phyloP scores from a whole-genome alignment of 2,113 vertebrate genomes.

The Trematomus loennbergii region DNA sequence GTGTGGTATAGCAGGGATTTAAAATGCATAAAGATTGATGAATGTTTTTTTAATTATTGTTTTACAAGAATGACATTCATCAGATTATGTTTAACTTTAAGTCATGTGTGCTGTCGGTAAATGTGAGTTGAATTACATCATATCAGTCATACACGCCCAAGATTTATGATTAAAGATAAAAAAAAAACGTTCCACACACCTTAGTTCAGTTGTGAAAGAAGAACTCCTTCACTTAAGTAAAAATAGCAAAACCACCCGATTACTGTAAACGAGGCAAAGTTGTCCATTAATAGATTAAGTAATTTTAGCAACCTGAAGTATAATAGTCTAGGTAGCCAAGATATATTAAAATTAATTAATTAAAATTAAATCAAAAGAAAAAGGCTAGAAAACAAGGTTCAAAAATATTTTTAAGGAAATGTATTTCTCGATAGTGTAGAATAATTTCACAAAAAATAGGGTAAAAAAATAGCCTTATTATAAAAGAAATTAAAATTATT shows the following conservation, averaged over 20 bases:
- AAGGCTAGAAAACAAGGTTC: background rate
- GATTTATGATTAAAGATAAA: background rate
- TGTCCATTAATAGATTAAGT: background rate
- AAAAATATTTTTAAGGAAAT: background rate
- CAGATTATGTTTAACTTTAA: background rate
- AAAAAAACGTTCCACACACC: no score
- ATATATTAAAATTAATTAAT: no score
- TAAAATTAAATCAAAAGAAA: no score
- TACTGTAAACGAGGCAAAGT: background rate
- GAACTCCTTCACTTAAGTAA: background rate
- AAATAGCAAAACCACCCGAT: no score
- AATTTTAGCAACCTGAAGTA: background rate
- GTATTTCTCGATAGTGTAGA: background rate
- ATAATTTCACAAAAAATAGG: background rate
- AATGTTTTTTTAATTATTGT: no score
- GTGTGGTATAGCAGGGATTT: constrained; percentile 35
- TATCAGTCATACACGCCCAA: background rate
- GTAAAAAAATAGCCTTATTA: background rate
- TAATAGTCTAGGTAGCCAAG: background rate
- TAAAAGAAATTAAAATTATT: background rate
- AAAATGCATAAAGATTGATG: background rate
- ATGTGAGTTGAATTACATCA: no score
- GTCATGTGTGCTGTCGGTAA: background rate
- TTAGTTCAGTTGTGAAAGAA: background rate
- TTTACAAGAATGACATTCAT: background rate